Evolutionary conservation across 2,888 invertebrate genomes (phyloP), one percentile per base, ranked within the genome.

Genomic region (Rhaphigaster nebulosa): DNA sequence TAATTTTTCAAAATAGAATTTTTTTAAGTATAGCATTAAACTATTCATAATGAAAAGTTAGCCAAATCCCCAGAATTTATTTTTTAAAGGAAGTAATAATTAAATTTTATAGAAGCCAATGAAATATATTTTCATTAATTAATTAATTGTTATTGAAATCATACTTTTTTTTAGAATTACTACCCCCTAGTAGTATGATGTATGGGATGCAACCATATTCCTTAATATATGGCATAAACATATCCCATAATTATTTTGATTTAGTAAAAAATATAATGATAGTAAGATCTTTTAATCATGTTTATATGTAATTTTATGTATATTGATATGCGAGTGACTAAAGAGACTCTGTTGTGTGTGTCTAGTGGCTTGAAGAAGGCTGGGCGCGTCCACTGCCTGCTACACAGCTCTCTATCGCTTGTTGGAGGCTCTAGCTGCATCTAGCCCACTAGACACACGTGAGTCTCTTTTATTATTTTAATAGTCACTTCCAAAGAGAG

Each of bases 331-430:
- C 23, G 84, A 84, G 45, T 45, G 45, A 89, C 70, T 89, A 89
- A 89, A 89, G 89, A 60, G 45, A 76, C 45, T 50, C 89, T 88
- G 45, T 89, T 76, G 50, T 89, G 88, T 88, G 88, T 90, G 90
- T 87, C 87, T 90, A 90, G 90, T 90, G 90, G 90, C 90, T 90
- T 87, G 90, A 90, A 84, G 90, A 90, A 90, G 90, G 90, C 87
- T 90, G 90, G 90, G 87, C 80, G 54, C 90, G 90, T 41, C 90
- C 90, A 90, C 90, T 90, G 29, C 90, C 80, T 38, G 90, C 84
- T 34, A 87, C 90, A 23, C 90, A 90, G 70, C 90, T 90, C 76
- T 90, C 90, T 26, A 90, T 90, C 84, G 90, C 90, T 34, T 90
- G 90, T 90, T 90, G 90, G 90, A 90, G 90, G 87, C 90, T 90